Evolutionary conservation across 2,888 invertebrate species (phyloP).

Genomic region (Pseudeuparius sepicola): DNA sequence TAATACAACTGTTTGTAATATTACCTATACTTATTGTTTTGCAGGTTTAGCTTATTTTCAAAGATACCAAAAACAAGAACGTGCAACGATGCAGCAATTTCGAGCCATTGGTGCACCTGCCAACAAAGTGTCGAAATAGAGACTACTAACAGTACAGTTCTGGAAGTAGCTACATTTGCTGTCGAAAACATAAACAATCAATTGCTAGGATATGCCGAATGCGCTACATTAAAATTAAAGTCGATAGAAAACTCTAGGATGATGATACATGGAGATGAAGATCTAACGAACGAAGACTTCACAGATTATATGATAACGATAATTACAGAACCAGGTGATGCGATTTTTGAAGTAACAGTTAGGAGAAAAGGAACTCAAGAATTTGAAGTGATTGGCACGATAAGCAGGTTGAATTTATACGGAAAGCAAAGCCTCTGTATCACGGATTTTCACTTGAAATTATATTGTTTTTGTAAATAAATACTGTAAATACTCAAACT

Average conservation of each 20-base stretch:
- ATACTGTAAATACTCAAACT: no score
- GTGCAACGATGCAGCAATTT: slow-evolving; percentile 67
- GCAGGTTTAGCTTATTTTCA: slow-evolving; percentile 56
- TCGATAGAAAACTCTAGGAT: slow-evolving; percentile 58
- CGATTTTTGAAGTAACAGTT: slow-evolving; percentile 72
- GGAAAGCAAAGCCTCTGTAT: slow-evolving; percentile 73
- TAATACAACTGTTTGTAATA: no score
- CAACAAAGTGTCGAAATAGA: slow-evolving; percentile 53
- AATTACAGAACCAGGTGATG: slow-evolving; percentile 56
- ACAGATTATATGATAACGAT: slow-evolving; percentile 55
- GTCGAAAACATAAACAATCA: slow-evolving; percentile 56
- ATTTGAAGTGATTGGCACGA: slow-evolving; percentile 55
- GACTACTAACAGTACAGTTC: slow-evolving; percentile 44
- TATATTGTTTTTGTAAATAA: slow-evolving; percentile 73
- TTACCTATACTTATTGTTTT: no score
- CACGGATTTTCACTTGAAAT: slow-evolving; percentile 60
- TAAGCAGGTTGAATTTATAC: slow-evolving; percentile 70
- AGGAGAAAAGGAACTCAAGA: slow-evolving; percentile 36
- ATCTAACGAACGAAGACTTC: slow-evolving; percentile 33
- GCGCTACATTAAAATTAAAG: slow-evolving; percentile 52
- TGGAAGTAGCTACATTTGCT: slow-evolving; percentile 50
- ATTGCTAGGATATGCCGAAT: slow-evolving; percentile 51
- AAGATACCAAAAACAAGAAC: slow-evolving; percentile 61
- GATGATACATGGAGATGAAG: slow-evolving; percentile 40
- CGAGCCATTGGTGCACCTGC: slow-evolving; percentile 84